phyloP scores from a whole-genome alignment of 2,797 vertebrate species.

The Aldrovandia affinis region DNA sequence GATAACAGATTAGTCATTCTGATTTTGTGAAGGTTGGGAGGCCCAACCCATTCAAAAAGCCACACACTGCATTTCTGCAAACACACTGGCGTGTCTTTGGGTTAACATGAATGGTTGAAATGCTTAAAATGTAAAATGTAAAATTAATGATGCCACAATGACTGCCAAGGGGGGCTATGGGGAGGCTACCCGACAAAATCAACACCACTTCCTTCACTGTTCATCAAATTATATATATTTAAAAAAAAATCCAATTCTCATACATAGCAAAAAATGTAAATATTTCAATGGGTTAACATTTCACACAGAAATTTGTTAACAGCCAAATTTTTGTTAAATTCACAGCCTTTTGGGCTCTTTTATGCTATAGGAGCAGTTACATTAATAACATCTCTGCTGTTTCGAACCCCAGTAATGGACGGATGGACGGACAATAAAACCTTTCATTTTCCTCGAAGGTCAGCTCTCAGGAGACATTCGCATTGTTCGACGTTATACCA shows the following conservation, averaged over 20 bases:
- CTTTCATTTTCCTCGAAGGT: constrained; percentile 93
- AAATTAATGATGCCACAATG: constrained; percentile 33
- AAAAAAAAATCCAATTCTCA: not conserved
- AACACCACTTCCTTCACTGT: not conserved
- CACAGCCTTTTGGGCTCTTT: constrained; percentile 78
- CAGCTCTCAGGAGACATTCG: constrained; percentile 81
- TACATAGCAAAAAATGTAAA: constrained; percentile 12
- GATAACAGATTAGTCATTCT: constrained; percentile 57
- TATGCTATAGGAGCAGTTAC: constrained; percentile 83
- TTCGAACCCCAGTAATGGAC: constrained; percentile 80
- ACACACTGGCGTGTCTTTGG: constrained; percentile 40
- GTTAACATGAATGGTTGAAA: constrained; percentile 16
- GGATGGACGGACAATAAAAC: constrained; percentile 85
- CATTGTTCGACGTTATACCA: constrained; percentile 86
- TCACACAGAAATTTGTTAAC: constrained; percentile 71
- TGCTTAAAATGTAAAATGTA: constrained; percentile 49
- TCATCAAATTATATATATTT: not conserved
- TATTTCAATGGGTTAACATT: constrained; percentile 31
- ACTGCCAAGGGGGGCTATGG: not conserved
- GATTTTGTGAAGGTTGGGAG: constrained; percentile 54
- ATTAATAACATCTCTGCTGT: constrained; percentile 90
- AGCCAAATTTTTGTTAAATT: too few relatives aligned
- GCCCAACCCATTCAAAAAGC: constrained; percentile 52
- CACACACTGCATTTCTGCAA: constrained; percentile 49
- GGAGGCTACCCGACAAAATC: not conserved